Evolutionary conservation across 2,113 vertebrate genomes (phyloP), one percentile per base, ranked within the genome.

Genomic region (Hirundichthys speculiger): DNA sequence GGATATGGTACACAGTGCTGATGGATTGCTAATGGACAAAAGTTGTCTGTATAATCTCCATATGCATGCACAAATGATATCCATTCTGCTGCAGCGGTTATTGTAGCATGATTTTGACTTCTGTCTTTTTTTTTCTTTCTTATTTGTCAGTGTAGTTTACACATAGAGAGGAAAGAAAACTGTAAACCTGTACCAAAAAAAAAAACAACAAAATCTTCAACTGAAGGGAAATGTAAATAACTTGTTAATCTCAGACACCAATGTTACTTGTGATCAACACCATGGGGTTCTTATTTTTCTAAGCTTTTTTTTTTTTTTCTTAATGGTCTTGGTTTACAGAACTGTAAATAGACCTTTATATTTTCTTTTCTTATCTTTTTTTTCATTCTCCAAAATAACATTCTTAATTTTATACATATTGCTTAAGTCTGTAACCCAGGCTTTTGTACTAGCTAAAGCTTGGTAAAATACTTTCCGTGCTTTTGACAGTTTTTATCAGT

Each of bases 311-410:
- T 74, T 87, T 50, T 40, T 81, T 87, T 82, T 74, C 86, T 78
- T 73, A 75, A 82, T 64, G 56, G 71, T 80, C 65, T 72, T 49
- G 43, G 81, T 89, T 89, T 86, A 87, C 78, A 86, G 25, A 71
- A 54, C 30, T 82, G 62, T 87, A 86, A 81, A 77, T 86, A 60
- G 38, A 69, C 64, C 42, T 70, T 58, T 76, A 25, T 34, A 34
- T 34, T 34, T 34, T 10, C 30, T 34, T 34, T 34, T 34, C 30
- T 34, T 34, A 34, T 34, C 30, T 34, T 34, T 34, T 63, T 22
- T 49, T 63, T 53, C 20, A 47, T 64, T 54, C 54, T 55, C 51
- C 25, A 57, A 71, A 51, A 43, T 66, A 22, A 41, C 6, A 6
- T 56, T 39, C 67, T 40, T 58, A 38, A 50, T 63, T 86, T 79